phyloP scores from a whole-genome alignment of 1,140 invertebrate genomes.

The Idris sp. region DNA sequence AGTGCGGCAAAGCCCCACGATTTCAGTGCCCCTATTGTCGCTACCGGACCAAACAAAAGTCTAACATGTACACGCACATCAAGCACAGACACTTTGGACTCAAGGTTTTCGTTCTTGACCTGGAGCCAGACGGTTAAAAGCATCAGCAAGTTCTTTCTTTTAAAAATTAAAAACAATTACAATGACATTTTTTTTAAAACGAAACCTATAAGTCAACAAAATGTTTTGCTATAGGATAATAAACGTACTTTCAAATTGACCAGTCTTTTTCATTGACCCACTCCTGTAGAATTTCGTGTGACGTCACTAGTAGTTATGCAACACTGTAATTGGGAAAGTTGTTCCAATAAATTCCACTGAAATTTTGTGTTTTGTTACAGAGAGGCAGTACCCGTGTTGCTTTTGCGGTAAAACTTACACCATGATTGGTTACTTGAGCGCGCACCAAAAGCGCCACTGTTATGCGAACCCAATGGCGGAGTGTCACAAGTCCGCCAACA shows the following conservation, averaged over 20 bases:
- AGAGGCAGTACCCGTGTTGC: constrained; percentile 70
- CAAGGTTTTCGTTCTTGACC: constrained; percentile 41
- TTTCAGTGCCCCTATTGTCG: constrained; percentile 82
- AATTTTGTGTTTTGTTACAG: constrained; percentile 38
- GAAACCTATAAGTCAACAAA: no score
- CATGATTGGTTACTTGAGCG: constrained; percentile 76
- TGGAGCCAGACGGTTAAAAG: constrained; percentile 70
- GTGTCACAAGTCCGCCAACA: constrained; percentile 60
- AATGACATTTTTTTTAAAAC: no score
- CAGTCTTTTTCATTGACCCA: no score
- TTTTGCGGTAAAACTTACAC: constrained; percentile 79
- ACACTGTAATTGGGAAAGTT: neutral
- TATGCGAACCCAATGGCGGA: constrained; percentile 68
- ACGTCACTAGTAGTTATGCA: neutral
- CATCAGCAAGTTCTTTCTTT: neutral
- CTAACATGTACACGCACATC: constrained; percentile 55
- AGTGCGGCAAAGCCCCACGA: constrained; percentile 83
- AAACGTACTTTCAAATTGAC: no score
- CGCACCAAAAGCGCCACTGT: constrained; percentile 72
- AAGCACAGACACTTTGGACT: constrained; percentile 39
- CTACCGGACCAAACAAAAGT: constrained; percentile 49
- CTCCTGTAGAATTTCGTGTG: no score
- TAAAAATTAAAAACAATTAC: constrained; percentile 79
- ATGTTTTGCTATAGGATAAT: no score
- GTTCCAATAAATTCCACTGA: constrained; percentile 9